Evolutionary conservation across 2,113 vertebrate genomes (phyloP).

Genomic region (Grammomys surdaster): DNA sequence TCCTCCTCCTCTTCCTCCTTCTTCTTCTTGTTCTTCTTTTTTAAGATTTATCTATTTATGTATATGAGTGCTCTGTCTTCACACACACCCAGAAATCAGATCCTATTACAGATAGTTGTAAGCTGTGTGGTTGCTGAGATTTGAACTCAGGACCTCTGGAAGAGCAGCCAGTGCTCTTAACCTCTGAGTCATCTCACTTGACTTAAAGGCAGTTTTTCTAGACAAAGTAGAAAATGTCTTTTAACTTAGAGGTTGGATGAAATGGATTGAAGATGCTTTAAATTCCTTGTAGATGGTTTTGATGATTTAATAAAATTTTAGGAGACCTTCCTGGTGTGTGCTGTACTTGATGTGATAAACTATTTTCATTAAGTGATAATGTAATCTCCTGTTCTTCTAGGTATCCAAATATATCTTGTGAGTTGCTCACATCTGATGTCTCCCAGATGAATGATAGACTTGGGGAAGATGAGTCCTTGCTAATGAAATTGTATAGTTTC

Average conservation of each 20-base stretch:
- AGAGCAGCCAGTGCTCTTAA: too few species aligned
- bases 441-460: slow-evolving; percentile 97
- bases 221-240: background rate
- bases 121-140: too few species aligned
- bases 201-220: background rate
- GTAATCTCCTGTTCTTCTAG: slow-evolving; percentile 82
- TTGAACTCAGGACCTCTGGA: too few species aligned
- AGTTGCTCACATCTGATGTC: slow-evolving; percentile 98
- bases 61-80: too few species aligned
- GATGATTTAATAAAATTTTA: slow-evolving; percentile 1
- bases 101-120: too few species aligned
- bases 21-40: background rate
- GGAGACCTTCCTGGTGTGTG: slow-evolving; percentile 45
- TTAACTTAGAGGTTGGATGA: background rate
- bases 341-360: slow-evolving; percentile 35
- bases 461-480: slow-evolving; percentile 96
- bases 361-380: slow-evolving; percentile 57
- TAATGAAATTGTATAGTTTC: slow-evolving; percentile 96
- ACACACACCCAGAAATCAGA: too few species aligned
- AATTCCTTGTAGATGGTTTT: background rate
- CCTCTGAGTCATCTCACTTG: background rate
- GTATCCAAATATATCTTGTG: slow-evolving; percentile 99
- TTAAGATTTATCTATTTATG: too few species aligned
- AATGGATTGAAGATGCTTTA: slow-evolving; percentile 1
- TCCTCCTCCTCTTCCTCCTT: background rate